Evolutionary conservation across 2,888 invertebrate species (phyloP), one percentile per base, ranked within the genome.

Genomic region (Marronus borbonicus): DNA sequence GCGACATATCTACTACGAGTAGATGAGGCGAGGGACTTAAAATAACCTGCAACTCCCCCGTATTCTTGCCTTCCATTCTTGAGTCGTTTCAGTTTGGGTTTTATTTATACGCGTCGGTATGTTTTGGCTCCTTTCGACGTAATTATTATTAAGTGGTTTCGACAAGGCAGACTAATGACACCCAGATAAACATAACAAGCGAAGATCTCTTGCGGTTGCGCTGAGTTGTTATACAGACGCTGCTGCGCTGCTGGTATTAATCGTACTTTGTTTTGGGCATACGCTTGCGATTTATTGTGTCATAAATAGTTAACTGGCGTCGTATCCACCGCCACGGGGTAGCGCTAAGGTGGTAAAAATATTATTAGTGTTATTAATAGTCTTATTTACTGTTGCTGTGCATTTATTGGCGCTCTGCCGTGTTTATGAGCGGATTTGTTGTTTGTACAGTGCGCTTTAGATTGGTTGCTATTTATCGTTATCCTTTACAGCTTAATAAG

Each of bases 1-100:
- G 82, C 83, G 80, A 81, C 83, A 83, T 80, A 77, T 80, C 79
- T 80, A 76, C 66, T n/a, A 62, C 28, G 31, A 60, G 60, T 62
- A 24, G 12, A 17, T 14, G 62, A 80, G 77, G 80, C 79, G 72
- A 70, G 49, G 70, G 72, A 68, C 75, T 72, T 62, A 78, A 80
- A 83, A 82, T 81, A 81, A 81, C 80, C 80, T 80, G 12, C 17
- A n/a, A 20, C 39, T 24, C 60, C 76, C 49, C 50, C 39, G 14
- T 62, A 62, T 14, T 14, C 58, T 0, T 60, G 36, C 28, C 64
- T 58, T 39, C 62, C 52, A 8, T 58, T n/a, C 69, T n/a, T 3
- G 17, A 36, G 31, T 36, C 68, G 52, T 55, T 70, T 58, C 31
- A 7, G 14, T 17, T 77, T 77, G 50, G 17, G 58, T 78, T 58